phyloP scores from a whole-genome alignment of 1,140 invertebrate genomes.

The Drosophila suzukii region DNA sequence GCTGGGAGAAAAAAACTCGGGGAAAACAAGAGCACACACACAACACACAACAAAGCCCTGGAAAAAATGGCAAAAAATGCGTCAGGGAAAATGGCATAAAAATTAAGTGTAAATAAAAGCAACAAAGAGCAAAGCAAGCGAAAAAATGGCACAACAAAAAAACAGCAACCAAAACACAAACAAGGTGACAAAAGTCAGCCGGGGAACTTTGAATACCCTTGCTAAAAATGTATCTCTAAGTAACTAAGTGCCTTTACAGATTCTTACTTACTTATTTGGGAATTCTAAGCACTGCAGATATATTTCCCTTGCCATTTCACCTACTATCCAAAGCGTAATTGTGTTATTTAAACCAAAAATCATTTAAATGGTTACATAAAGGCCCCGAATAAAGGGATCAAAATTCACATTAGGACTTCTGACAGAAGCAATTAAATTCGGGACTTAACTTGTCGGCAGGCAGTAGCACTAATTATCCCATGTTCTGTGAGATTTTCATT shows the following conservation, averaged over 20 bases:
- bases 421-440: conserved; percentile 1
- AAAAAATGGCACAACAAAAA: conserved; percentile 28
- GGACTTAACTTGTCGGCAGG: not conserved
- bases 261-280: too few species aligned
- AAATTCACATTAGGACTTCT: not conserved
- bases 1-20: not conserved
- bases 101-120: conserved; percentile 64
- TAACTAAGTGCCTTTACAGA: not conserved
- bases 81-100: conserved; percentile 34
- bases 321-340: too few species aligned
- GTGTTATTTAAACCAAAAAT: not conserved
- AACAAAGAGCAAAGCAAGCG: conserved; percentile 27
- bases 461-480: not conserved
- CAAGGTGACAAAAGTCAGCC: conserved; percentile 2
- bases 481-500: not conserved
- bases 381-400: not conserved
- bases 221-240: not conserved
- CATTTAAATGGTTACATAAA: not conserved
- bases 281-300: too few species aligned
- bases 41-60: conserved; percentile 4
- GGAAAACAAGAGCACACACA: not conserved
- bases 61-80: conserved; percentile 2
- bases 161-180: conserved; percentile 16
- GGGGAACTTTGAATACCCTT: not conserved
- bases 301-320: too few species aligned